Evolutionary conservation across 2,797 vertebrate species (phyloP).

Genomic region (Hemitrygon akajei): DNA sequence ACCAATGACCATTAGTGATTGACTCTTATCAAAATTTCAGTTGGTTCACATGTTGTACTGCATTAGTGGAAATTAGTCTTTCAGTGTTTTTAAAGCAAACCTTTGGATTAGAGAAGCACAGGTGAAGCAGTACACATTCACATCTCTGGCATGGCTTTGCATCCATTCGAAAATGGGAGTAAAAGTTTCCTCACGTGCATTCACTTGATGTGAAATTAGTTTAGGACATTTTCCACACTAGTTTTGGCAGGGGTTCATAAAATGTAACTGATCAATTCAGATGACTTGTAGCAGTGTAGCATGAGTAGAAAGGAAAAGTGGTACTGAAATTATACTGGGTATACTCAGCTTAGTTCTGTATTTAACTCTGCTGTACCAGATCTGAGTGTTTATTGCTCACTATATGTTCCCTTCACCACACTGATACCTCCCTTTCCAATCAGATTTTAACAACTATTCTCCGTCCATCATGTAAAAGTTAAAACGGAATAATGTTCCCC

Average conservation of each 20-base stretch:
- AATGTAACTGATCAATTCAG: background rate
- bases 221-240: background rate
- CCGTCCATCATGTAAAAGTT: background rate
- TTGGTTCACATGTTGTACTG: background rate
- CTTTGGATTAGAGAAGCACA: background rate
- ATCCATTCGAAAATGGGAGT: background rate
- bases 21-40: background rate
- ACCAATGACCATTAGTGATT: background rate
- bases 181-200: background rate
- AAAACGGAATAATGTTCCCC: background rate
- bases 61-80: background rate
- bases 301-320: background rate
- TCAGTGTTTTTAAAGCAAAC: background rate
- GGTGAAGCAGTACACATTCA: background rate
- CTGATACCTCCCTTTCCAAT: background rate
- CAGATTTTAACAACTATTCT: background rate
- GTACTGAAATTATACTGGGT: background rate
- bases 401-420: background rate
- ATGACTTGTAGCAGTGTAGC: background rate
- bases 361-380: background rate
- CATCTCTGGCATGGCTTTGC: background rate
- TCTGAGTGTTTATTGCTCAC: background rate
- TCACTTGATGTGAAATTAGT: background rate
- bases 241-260: background rate
- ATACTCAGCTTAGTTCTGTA: background rate